Evolutionary conservation across 1,140 invertebrate species (phyloP).

Genomic region (Drosophila paulistorum): DNA sequence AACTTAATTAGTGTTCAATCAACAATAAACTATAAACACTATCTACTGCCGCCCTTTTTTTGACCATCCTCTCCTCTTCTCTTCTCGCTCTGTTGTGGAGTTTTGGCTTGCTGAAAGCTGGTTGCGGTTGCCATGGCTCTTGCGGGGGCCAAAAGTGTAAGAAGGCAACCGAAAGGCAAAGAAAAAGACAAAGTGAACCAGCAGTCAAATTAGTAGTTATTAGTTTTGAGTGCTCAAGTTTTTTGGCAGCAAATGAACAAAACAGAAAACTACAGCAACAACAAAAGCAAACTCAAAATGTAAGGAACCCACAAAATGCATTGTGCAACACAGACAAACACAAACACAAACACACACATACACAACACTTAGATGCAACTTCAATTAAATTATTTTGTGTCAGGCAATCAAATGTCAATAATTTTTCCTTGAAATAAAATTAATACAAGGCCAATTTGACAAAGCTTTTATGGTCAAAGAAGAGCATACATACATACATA

Average conservation of each 20-base stretch:
- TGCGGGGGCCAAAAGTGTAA: constrained; percentile 38
- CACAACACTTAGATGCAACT: constrained; percentile 27
- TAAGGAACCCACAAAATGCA: constrained; percentile 9
- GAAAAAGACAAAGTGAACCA: constrained; percentile 35
- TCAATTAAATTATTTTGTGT: constrained; percentile 60
- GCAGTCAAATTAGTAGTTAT: constrained; percentile 74
- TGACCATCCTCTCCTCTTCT: background rate
- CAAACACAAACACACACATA: constrained; percentile 43
- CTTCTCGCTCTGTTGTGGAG: background rate
- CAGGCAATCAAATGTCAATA: constrained; percentile 38
- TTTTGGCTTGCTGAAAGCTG: constrained; percentile 70
- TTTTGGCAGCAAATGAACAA: constrained; percentile 40
- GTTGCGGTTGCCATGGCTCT: constrained; percentile 75
- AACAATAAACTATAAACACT: constrained; percentile 82
- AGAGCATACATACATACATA: too few relatives aligned
- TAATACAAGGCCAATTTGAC: background rate
- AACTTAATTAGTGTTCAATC: constrained; percentile 82
- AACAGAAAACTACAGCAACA: constrained; percentile 60
- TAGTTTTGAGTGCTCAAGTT: constrained; percentile 69
- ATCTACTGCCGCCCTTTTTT: background rate
- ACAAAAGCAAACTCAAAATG: constrained; percentile 29
- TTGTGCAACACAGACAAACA: constrained; percentile 48
- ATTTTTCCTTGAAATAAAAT: background rate
- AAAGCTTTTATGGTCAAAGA: background rate
- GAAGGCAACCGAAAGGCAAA: constrained; percentile 35